Base-by-base conservation (phyloP, 2,888 invertebrate genomes). In the Napeogenes sylphis region DNA sequence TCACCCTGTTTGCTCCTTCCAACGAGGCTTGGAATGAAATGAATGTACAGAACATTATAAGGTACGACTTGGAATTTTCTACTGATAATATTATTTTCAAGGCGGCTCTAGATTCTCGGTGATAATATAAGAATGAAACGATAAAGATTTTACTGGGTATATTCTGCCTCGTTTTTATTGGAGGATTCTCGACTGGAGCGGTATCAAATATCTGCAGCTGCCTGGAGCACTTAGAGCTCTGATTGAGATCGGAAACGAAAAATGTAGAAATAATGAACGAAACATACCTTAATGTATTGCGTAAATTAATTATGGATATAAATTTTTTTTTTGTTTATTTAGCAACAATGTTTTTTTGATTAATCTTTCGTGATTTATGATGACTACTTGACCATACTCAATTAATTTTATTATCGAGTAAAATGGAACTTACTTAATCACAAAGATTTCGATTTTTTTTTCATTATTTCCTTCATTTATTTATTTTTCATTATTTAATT, bases 1-100 rank as follows among this genome's bases (percentile, higher is more conserved):
- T 97, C 33, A 98, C 98, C 3, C 91, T 98, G 63, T 96, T 98
- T 81, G 97, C 97, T 2, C 98, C 98, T 0, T 96, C 96, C 75
- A 97, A 98, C 79, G 94, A 94, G 67, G 97, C 97, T 13, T 95
- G 97, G 94, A 92, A 93, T 56, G 93, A 94, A 70, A 92, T 93
- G 56, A 93, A 93, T 68, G 92, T 96, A n/a, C 92, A 94, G 74
- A 92, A 93, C 75, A 92, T 96, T 66, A 85, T 94, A 59, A 91
- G 92, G 93, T 93, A 75, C 72, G 57, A 38, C 38, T 42, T 2
- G 21, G 21, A 30, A 42, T 12, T 47, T 51, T 51, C 30, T 51
- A 51, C 30, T 51, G 10, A 51, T 51, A 51, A 21, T 30, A 51
- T 30, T 35, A 13, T 30, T 21, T 14, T 51, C 47, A 8, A 51